Conservation (phyloP, 92 coral and sea anemone genomes). For the Parazoanthus darwini region DNA sequence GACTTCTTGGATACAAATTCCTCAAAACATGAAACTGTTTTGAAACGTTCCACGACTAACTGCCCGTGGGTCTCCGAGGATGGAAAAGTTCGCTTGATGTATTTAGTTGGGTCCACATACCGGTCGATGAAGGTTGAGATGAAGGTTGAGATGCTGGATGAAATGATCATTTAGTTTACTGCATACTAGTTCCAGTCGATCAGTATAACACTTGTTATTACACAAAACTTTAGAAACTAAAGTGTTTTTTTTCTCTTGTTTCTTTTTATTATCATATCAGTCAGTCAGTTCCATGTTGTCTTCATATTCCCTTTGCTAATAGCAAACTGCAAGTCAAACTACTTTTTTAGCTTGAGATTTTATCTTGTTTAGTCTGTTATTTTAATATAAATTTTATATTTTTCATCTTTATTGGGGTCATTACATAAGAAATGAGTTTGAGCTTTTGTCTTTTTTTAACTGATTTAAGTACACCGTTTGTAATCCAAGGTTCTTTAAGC, state of each 20-base stretch:
- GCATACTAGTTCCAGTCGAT: neutral
- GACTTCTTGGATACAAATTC: constrained; percentile 42
- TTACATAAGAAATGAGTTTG: neutral
- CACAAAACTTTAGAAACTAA: neutral
- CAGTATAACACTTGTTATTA: neutral
- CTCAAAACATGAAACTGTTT: constrained; percentile 49
- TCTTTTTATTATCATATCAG: constrained; percentile 39
- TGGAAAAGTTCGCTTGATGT: constrained; percentile 8
- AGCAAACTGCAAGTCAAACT: constrained; percentile 31
- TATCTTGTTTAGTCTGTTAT: constrained; percentile 33
- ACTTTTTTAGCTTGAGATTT: constrained; percentile 24
- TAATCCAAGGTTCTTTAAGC: constrained; percentile 38
- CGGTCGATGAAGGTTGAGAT: constrained; percentile 1
- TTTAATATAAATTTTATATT: constrained; percentile 44
- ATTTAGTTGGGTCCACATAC: constrained; percentile 9
- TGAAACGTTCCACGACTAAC: neutral
- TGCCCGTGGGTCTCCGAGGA: too few species aligned
- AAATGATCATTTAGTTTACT: constrained; percentile 40
- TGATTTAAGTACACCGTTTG: constrained; percentile 22
- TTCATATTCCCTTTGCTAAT: constrained; percentile 41
- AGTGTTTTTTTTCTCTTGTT: constrained; percentile 23
- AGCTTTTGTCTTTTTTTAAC: constrained; percentile 40
- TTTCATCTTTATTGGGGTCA: constrained; percentile 25
- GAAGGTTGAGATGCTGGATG: constrained; percentile 36
- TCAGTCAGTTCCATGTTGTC: constrained; percentile 48